phyloP scores from a whole-genome alignment of 64 coral and sea anemone genomes.

The Montipora cactus region DNA sequence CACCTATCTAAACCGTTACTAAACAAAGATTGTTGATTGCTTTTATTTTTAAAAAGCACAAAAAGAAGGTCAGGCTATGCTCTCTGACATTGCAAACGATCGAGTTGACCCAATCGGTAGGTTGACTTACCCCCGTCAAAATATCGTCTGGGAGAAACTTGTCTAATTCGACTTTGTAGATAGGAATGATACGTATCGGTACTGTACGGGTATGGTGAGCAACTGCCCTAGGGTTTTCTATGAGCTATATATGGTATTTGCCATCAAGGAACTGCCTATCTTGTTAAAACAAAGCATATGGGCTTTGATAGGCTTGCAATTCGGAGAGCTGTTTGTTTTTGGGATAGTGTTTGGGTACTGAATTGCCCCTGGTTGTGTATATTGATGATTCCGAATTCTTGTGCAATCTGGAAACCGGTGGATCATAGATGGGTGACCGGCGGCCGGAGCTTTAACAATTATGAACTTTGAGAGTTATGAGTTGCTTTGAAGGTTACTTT shows the following conservation, averaged over 20 bases:
- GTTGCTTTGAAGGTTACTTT: slow-evolving; percentile 33
- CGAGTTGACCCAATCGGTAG: slow-evolving; percentile 45
- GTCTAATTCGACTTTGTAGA: slow-evolving; percentile 27
- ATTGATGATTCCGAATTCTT: slow-evolving; percentile 52
- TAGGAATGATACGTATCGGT: slow-evolving; percentile 30
- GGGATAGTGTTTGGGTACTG: not conserved
- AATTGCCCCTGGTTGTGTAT: slow-evolving; percentile 61
- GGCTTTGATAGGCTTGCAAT: not conserved
- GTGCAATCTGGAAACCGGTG: slow-evolving; percentile 62
- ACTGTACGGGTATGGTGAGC: slow-evolving; percentile 39
- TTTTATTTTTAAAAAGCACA: not conserved
- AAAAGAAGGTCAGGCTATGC: slow-evolving; percentile 50
- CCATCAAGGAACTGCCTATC: slow-evolving; percentile 27
- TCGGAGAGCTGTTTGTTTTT: not conserved
- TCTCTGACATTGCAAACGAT: slow-evolving; percentile 51
- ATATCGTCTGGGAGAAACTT: slow-evolving; percentile 24
- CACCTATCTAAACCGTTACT: too few species aligned
- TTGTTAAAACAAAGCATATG: not conserved
- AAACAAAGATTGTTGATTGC: too few species aligned
- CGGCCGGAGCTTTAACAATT: slow-evolving; percentile 43
- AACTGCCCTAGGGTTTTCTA: slow-evolving; percentile 44
- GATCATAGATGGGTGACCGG: slow-evolving; percentile 47
- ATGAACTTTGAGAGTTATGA: slow-evolving; percentile 61
- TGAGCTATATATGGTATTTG: slow-evolving; percentile 40
- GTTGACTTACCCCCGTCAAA: slow-evolving; percentile 15